Conservation (phyloP, 2,113 vertebrate species). For the Pardalotus punctatus region DNA sequence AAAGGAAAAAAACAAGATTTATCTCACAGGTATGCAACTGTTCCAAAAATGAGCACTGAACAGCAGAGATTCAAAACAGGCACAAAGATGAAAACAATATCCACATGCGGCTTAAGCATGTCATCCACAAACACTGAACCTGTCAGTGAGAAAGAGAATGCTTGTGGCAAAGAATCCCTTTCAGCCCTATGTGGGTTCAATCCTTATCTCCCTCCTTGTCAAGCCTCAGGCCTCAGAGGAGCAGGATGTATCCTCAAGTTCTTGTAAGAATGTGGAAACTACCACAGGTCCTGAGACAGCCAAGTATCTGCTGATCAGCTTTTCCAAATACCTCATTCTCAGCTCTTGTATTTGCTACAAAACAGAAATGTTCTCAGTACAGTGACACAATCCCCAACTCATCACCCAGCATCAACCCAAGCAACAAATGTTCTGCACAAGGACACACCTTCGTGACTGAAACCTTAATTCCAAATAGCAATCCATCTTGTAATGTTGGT, state of each 20-base stretch:
- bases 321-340: neutral
- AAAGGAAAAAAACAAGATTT: slow-evolving; percentile 9
- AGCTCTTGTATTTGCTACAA: neutral
- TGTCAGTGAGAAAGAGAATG: neutral
- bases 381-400: fast-evolving
- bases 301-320: neutral
- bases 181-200: neutral
- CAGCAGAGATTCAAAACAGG: neutral
- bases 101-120: neutral
- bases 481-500: neutral
- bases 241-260: neutral
- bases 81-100: neutral
- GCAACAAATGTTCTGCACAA: neutral
- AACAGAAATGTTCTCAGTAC: neutral
- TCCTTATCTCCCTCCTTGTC: neutral
- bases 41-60: slow-evolving; percentile 10
- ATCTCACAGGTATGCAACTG: neutral
- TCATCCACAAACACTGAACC: neutral
- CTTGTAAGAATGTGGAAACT: neutral
- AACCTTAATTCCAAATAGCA: neutral
- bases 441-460: neutral
- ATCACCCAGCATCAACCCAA: neutral
- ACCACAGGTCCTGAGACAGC: neutral
- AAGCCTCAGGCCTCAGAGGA: neutral
- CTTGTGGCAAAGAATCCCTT: neutral